A percentile compares a stretch with the other conserved stretches of the same genome.
Conservation (phyloP, 1,140 invertebrate genomes). For the Hesperophylax magnus region DNA sequence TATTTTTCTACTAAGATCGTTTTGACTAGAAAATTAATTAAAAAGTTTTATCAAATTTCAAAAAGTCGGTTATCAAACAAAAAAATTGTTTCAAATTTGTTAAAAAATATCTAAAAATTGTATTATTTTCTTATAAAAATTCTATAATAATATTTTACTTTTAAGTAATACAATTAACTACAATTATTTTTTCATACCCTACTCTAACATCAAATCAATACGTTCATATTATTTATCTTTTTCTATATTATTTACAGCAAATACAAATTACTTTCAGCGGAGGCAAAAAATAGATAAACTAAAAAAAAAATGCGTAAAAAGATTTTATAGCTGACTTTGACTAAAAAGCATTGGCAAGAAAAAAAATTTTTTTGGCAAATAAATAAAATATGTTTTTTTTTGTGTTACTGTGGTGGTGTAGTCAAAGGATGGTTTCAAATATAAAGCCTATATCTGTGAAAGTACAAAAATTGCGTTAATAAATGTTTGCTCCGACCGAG, state of each 20-base stretch:
- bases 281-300: too few species aligned
- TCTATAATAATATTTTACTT: neutral
- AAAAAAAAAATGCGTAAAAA: too few species aligned
- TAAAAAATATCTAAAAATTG: slow-evolving; percentile 27
- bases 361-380: neutral
- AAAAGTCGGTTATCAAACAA: neutral
- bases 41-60: too few species aligned
- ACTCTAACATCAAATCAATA: slow-evolving; percentile 24
- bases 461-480: too few species aligned
- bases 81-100: neutral
- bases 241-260: slow-evolving; percentile 12
- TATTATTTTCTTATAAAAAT: slow-evolving; percentile 23
- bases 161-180: slow-evolving; percentile 24
- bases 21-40: too few species aligned
- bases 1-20: neutral
- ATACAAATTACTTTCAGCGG: neutral
- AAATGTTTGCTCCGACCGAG: too few species aligned
- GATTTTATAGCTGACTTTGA: too few species aligned
- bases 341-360: too few species aligned
- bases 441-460: too few species aligned
- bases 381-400: neutral
- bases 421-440: neutral
- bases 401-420: slow-evolving; percentile 10
- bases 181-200: slow-evolving; percentile 13
- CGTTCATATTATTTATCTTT: neutral